These are phyloP conservation scores for Mesoligia furuncula DNA, from an alignment of 2,888 invertebrate genomes.

Conservation along the genomic window DNA sequence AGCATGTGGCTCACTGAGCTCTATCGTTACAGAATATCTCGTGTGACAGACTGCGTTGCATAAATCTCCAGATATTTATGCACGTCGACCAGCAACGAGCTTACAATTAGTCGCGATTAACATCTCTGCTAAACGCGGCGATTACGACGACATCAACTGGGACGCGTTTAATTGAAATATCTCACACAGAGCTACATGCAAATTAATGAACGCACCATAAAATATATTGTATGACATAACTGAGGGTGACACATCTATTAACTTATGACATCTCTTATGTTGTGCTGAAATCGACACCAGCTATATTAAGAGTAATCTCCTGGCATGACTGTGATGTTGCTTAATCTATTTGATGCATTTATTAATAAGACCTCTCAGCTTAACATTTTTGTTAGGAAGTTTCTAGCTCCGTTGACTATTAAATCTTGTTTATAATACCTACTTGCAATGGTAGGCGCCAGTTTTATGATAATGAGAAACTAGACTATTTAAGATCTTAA, in stretches of 20 bases:
- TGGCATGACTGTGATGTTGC: slow-evolving; percentile 26
- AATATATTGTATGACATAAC: slow-evolving; percentile 65
- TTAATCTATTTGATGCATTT: slow-evolving; percentile 30
- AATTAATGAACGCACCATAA: slow-evolving; percentile 77
- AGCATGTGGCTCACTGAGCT: slow-evolving; percentile 30
- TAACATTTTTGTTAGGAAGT: background rate
- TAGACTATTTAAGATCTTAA: slow-evolving; percentile 59
- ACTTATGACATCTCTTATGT: slow-evolving; percentile 59
- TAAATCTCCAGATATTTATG: slow-evolving; percentile 69
- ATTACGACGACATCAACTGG: slow-evolving; percentile 71
- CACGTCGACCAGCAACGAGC: slow-evolving; percentile 63
- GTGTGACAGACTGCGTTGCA: slow-evolving; percentile 55
- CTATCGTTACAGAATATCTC: slow-evolving; percentile 36
- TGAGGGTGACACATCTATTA: slow-evolving; percentile 68
- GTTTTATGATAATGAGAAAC: slow-evolving; percentile 41
- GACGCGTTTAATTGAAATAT: slow-evolving; percentile 79
- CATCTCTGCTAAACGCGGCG: slow-evolving; percentile 70
- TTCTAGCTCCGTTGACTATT: slow-evolving; percentile 1
- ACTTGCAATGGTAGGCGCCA: background rate
- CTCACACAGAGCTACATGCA: slow-evolving; percentile 75
- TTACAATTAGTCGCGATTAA: slow-evolving; percentile 78
- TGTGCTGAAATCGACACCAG: slow-evolving; percentile 54
- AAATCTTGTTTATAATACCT: slow-evolving; percentile 15
- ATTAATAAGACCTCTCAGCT: slow-evolving; percentile 38
- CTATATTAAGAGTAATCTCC: slow-evolving; percentile 50